These are phyloP conservation scores for Phymanthus crucifer DNA, from an alignment of 92 coral and sea anemone species.

Conservation along the genomic window DNA sequence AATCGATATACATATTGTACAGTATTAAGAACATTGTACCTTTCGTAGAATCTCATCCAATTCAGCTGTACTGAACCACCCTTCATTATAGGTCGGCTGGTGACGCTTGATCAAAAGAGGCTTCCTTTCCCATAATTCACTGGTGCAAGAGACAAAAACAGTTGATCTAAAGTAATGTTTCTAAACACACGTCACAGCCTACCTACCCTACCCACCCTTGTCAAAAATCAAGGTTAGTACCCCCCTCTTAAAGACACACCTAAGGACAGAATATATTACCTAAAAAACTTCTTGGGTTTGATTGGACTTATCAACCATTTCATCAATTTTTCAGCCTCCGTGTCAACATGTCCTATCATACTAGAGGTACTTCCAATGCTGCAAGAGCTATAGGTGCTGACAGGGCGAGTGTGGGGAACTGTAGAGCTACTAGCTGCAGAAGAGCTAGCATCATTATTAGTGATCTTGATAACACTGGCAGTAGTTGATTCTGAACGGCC, in stretches of 20 bases:
- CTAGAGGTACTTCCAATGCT: slow-evolving; percentile 46
- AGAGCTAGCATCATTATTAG: slow-evolving; percentile 16
- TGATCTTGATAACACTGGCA: slow-evolving; percentile 14
- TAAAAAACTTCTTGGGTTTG: slow-evolving; percentile 86
- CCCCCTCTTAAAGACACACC: neutral
- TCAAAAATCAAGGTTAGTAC: neutral
- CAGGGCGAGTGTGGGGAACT: slow-evolving; percentile 23
- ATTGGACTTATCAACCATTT: slow-evolving; percentile 96
- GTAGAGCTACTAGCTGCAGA: neutral
- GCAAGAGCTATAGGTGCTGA: slow-evolving; percentile 47
- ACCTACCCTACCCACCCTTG: neutral
- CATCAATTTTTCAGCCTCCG: slow-evolving; percentile 74
- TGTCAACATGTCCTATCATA: slow-evolving; percentile 32
- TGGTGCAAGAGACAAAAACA: slow-evolving; percentile 6
- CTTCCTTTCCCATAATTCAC: slow-evolving; percentile 96
- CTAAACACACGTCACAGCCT: neutral
- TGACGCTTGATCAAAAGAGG: slow-evolving; percentile 91
- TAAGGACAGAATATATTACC: slow-evolving; percentile 49
- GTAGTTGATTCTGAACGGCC: slow-evolving; percentile 23
- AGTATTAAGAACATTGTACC: slow-evolving; percentile 42
- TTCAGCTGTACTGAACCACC: slow-evolving; percentile 86
- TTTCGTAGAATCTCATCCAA: slow-evolving; percentile 84
- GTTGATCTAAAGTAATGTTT: neutral
- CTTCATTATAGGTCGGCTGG: slow-evolving; percentile 70
- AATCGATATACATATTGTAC: no score